Base-by-base conservation (phyloP, 1,140 invertebrate genomes). In the Penaeus chinensis region DNA sequence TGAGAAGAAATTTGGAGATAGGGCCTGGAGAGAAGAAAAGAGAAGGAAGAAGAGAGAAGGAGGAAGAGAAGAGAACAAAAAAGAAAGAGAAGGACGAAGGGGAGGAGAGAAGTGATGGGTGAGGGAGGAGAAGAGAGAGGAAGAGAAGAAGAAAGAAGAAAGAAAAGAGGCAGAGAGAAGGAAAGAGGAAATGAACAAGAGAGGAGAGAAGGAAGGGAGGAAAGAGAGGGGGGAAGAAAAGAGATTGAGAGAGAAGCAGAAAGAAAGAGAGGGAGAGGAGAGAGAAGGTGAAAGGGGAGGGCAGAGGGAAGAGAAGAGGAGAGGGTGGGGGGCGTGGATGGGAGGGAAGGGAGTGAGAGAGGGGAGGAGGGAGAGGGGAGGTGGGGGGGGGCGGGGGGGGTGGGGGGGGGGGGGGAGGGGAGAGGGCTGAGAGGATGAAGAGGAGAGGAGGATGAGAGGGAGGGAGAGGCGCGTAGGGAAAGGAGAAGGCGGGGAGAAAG, bases 401-500 rank as follows among this genome's bases (percentile, higher is more conserved):
- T n/a, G n/a, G n/a, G n/a, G n/a, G n/a, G n/a, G n/a, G n/a, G n/a
- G n/a, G n/a, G n/a, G n/a, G n/a, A n/a, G n/a, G n/a, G n/a, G n/a
- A n/a, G n/a, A n/a, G n/a, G n/a, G n/a, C n/a, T n/a, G n/a, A n/a
- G n/a, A n/a, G n/a, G n/a, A n/a, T n/a, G n/a, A n/a, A n/a, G n/a
- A n/a, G n/a, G n/a, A n/a, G n/a, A n/a, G n/a, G n/a, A n/a, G n/a
- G n/a, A n/a, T n/a, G n/a, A n/a, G n/a, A n/a, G n/a, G n/a, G n/a
- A n/a, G n/a, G n/a, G n/a, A n/a, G n/a, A n/a, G n/a, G n/a, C n/a
- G n/a, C n/a, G n/a, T n/a, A n/a, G n/a, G n/a, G n/a, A n/a, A n/a
- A 76, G 71, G 71, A 76, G 71, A 27, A 76, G 71, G 71, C 16
- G 11, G 71, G 71, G 32, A 76, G 24, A 27, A 80, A n/a, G 27